Base-by-base conservation (phyloP, 2,113 vertebrate genomes). In the Opisthocomus hoazin region DNA sequence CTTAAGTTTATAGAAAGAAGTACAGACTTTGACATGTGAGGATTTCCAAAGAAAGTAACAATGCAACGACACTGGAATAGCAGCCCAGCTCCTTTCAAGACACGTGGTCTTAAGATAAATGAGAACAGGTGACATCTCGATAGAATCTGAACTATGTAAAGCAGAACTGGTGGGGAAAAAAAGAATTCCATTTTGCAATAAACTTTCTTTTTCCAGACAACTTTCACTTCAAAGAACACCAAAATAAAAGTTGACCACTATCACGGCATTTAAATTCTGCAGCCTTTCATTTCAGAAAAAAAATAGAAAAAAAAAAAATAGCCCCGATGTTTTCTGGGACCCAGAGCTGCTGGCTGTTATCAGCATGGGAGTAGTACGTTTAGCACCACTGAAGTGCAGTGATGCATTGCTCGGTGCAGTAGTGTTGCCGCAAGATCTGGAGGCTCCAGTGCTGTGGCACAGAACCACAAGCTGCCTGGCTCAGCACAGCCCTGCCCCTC, bases 211-310 rank as follows among this genome's bases (percentile, higher is more conserved):
- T 95, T 60, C 20, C 32, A 50, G 19, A 15, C 8, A 87, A 24
- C 4, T 71, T 70, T 63, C 37, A 26, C 13, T 77, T 77, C 22
- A 64, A 66, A 63, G 41, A 75, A 3, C 27, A 65, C 1, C 5
- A 10, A 66, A 24, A 11, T 26, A 36, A 30, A 32, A 58, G 60
- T 2, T 0, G 0, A 39, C 7, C 0, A 3, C 6, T 66, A 19
- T 32, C 8, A 30, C 13, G 7, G 64, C 23, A 51, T 13, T 58
- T 19, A 73, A 80, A 63, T 57, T 57, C 15, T 73, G 19, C 30
- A 48, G 45, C 7, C 1, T 69, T 69, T n/a, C 10, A 41, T 36
- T 77, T 37, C 37, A 48, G 26, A 19, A 26, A 27, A 20, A 4
- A 23, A 39, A n/a, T n/a, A n/a, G n/a, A 23, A 9, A 66, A 15